Conservation (phyloP, 2,113 vertebrate species). For the Pithys albifrons region DNA sequence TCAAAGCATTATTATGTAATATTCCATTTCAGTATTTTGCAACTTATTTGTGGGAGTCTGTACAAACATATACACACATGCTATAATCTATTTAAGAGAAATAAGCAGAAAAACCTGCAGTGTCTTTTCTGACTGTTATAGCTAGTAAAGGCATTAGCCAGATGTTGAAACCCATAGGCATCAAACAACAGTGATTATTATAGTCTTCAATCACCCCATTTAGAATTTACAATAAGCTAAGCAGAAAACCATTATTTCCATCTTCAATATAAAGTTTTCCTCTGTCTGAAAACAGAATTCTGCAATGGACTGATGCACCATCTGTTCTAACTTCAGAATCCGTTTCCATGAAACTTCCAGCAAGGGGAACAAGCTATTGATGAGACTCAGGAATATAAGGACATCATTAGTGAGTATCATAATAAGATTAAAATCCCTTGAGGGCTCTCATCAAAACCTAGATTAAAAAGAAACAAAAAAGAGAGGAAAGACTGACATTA, state of each 20-base stretch:
- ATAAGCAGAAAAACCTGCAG: background rate
- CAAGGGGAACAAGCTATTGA: conserved; percentile 80
- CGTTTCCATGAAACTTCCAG: conserved; percentile 80
- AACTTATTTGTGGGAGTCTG: background rate
- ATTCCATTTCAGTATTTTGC: background rate
- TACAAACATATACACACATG: background rate
- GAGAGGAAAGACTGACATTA: conserved; percentile 66
- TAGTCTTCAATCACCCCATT: conserved; percentile 76
- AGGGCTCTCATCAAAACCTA: conserved; percentile 79
- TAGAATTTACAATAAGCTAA: conserved; percentile 81
- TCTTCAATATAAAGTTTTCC: conserved; percentile 90
- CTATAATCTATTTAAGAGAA: background rate
- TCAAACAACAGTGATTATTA: conserved; percentile 75
- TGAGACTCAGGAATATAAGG: conserved; percentile 80
- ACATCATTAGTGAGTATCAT: conserved; percentile 81
- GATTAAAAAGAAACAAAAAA: conserved; percentile 48
- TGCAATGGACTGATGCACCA: conserved; percentile 77
- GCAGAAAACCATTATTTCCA: conserved; percentile 85
- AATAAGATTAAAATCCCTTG: conserved; percentile 84
- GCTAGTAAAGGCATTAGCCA: conserved; percentile 66
- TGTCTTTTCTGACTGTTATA: conserved; percentile 34
- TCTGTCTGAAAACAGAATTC: conserved; percentile 82
- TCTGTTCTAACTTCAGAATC: conserved; percentile 80
- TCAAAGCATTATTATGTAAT: background rate
- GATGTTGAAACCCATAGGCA: conserved; percentile 72